Evolutionary conservation across 92 coral and sea anemone genomes (phyloP), one percentile per base, ranked within the genome.

Genomic region (Meandrina meandrites): DNA sequence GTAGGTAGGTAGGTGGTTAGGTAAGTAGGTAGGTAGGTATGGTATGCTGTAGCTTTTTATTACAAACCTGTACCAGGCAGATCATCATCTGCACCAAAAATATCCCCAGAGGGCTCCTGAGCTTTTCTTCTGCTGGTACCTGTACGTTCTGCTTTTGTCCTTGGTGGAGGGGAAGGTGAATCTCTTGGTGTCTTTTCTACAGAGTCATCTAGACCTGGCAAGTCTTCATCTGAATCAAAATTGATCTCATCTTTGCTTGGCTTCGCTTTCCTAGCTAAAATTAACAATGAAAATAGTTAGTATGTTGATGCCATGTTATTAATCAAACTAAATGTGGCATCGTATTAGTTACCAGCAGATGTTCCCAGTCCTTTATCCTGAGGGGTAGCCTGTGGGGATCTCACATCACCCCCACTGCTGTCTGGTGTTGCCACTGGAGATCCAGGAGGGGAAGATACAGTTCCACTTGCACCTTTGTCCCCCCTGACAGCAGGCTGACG

Each of bases 211-310:
- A 96, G 81, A 22, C 98, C 98, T 73, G 98, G 98, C 53, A 94
- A 90, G 77, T 94, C 98, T 67, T 92, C 94, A 86, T 93, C 98
- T 35, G 97, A 95, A 67, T 97, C 99, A 80, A 95, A 96, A 85
- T 92, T 92, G 69, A 97, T 86, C 15, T 94, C 94, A 7, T 94
- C 92, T 48, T 91, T 94, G 74, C 72, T 66, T 88, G 88, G 77
- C 21, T 79, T 87, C 30, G 83, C 66, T 54, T 86, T 86, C 48
- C 28, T 70, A 9, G 82, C 89, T 88, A 22, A 30, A 54, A 53
- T 21, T 28, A 47, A 64, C 8, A 48, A 50, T 27, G 56, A 22
- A 36, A 27, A 32, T 11, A 24, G 22, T 24, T 81, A 1, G 42
- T 0, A 4, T 6, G 45, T 40, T 40, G 3, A 40, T 40, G 45